These are phyloP conservation scores for Clarias platycephalus DNA, from an alignment of 2,797 vertebrate species.

Conservation along the genomic window DNA sequence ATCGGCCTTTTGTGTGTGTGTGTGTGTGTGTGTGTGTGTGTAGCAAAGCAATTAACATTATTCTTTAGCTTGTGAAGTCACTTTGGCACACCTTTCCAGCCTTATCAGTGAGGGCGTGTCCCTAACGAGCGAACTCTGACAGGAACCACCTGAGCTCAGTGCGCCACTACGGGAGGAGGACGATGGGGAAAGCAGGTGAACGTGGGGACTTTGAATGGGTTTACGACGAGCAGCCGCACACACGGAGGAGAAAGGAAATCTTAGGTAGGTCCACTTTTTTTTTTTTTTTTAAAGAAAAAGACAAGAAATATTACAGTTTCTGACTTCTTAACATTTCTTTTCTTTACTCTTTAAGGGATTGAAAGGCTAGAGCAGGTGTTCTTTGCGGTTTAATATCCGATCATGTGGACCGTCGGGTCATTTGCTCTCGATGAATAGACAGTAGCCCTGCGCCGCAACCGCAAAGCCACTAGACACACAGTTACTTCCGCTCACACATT, in stretches of 20 bases:
- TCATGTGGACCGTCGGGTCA: too few species aligned
- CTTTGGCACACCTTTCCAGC: slow-evolving; percentile 47
- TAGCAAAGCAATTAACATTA: neutral
- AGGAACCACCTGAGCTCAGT: slow-evolving; percentile 50
- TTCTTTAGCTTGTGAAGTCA: slow-evolving; percentile 6
- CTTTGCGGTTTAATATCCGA: neutral
- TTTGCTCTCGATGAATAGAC: neutral
- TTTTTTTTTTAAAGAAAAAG: neutral
- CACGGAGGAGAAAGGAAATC: slow-evolving; percentile 79
- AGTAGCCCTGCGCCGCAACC: neutral
- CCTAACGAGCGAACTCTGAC: slow-evolving; percentile 39
- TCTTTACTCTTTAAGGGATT: neutral
- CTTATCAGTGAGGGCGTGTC: slow-evolving; percentile 58
- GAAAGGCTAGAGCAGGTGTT: neutral
- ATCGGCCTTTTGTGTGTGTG: too few species aligned
- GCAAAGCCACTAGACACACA: neutral
- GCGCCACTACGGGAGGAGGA: slow-evolving; percentile 38
- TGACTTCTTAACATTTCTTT: neutral
- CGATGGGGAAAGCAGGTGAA: slow-evolving; percentile 75
- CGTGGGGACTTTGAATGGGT: slow-evolving; percentile 83
- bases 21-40: neutral
- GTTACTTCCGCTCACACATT: slow-evolving; percentile 9
- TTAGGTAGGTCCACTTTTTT: slow-evolving; percentile 68
- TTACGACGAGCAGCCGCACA: slow-evolving; percentile 81
- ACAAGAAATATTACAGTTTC: neutral